Evolutionary conservation across 2,888 invertebrate genomes (phyloP), one percentile per base, ranked within the genome.

Genomic region (Axea sp.): DNA sequence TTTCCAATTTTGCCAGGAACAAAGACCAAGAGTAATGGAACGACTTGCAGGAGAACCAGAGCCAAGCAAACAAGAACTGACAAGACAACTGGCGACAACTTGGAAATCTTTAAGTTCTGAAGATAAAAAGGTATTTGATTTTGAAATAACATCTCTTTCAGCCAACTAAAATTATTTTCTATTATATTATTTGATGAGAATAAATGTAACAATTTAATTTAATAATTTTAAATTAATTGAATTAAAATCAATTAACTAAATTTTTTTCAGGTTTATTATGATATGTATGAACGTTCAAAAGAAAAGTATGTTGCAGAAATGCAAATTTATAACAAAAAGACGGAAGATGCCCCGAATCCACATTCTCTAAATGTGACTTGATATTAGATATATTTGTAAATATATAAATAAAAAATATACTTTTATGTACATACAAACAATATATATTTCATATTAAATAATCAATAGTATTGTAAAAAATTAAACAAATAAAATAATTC

Each of bases 1-100:
- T 87, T 93, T 94, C 82, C 93, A 94, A 87, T 94, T 93, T 86
- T 94, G 94, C 78, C 93, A 94, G 88, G 93, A 94, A 80, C 93
- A 94, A 82, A 88, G 94, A 64, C 93, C 93, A n/a, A 86, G 93
- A 9, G 90, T 93, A 15, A 92, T 93, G 87, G 92, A 92, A 67
- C 91, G 92, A 81, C 87, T 92, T 14, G 90, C 91, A 28, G 91
- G 91, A 6, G 92, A 93, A 59, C 89, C 90, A 0, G 94, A 93
- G 83, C 92, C 93, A 0, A 90, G 92, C 0, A 94, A 94, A 84
- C 93, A 93, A 82, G 94, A 94, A 85, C 89, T 94, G 12, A 94
- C 93, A 0, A 90, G 93, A 78, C 93, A 93, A 84, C 87, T 94
- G 51, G 94, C 94, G 2, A 91, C 92, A 43, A 90, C 92, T 47